Conservation (phyloP, 2,888 invertebrate species). For the Blera fallax region DNA sequence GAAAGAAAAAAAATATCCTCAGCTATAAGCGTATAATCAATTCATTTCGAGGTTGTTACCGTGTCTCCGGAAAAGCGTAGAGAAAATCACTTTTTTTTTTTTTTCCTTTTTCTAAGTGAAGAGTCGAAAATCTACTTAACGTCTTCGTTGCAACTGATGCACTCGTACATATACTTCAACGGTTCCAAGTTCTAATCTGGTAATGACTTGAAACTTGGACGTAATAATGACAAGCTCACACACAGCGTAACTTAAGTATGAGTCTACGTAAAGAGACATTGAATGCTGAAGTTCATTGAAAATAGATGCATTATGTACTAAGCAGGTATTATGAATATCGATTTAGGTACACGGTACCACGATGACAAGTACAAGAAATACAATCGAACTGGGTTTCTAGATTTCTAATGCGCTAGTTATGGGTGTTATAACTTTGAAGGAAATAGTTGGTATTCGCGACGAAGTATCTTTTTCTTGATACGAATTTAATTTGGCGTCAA, state of each 20-base stretch:
- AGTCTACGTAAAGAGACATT: neutral
- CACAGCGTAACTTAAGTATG: neutral
- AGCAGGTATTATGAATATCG: conserved; percentile 55
- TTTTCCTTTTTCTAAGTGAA: neutral
- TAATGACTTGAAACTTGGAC: conserved; percentile 48
- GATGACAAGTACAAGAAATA: neutral
- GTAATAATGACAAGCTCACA: conserved; percentile 27
- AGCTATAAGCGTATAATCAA: conserved; percentile 11
- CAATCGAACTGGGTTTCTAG: neutral
- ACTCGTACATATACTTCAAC: conserved; percentile 19
- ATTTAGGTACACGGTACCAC: conserved; percentile 24
- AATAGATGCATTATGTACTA: conserved; percentile 24
- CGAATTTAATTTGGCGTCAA: too few species aligned
- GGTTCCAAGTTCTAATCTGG: conserved; percentile 39
- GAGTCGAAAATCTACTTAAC: conserved; percentile 36
- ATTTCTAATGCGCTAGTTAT: too few species aligned
- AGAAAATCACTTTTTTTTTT: neutral
- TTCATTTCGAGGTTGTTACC: conserved; percentile 42
- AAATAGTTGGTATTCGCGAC: too few species aligned
- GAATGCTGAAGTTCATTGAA: conserved; percentile 49
- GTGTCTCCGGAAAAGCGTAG: neutral
- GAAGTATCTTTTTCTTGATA: too few species aligned
- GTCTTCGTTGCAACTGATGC: conserved; percentile 1
- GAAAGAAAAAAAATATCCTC: neutral
- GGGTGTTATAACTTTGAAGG: too few species aligned